phyloP scores from a whole-genome alignment of 2,113 vertebrate genomes.

The Cyprinus carpio region DNA sequence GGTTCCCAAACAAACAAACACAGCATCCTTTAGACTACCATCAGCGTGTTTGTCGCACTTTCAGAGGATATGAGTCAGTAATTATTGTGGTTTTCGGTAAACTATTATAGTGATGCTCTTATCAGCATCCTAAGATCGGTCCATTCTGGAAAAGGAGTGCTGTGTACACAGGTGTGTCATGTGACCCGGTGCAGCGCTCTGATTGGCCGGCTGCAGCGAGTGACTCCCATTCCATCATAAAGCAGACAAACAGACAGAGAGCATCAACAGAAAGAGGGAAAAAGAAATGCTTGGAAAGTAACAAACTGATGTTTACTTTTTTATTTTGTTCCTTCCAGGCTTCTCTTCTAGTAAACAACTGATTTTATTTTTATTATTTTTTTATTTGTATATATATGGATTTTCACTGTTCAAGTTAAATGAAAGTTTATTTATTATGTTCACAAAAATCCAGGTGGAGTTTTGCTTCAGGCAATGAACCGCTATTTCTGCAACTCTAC shows the following conservation, averaged over 20 bases:
- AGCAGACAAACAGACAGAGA: slow-evolving; percentile 48
- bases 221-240: slow-evolving; percentile 25
- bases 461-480: background rate
- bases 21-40: background rate
- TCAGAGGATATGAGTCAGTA: background rate
- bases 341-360: background rate
- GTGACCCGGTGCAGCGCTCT: background rate
- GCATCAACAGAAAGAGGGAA: slow-evolving; percentile 39
- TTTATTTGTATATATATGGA: no score
- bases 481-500: background rate
- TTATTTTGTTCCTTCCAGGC: background rate
- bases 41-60: background rate
- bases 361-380: background rate
- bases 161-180: slow-evolving; percentile 3
- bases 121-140: background rate
- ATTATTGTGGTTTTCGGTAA: background rate
- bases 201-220: background rate
- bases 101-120: slow-evolving; percentile 3
- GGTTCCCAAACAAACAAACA: background rate
- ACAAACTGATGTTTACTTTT: background rate
- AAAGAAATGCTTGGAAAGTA: background rate
- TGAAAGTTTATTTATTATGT: background rate
- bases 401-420: background rate
- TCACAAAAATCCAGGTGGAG: background rate
- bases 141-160: background rate